These are phyloP conservation scores for Automeris io DNA, from an alignment of 2,888 invertebrate genomes.

Conservation along the genomic window DNA sequence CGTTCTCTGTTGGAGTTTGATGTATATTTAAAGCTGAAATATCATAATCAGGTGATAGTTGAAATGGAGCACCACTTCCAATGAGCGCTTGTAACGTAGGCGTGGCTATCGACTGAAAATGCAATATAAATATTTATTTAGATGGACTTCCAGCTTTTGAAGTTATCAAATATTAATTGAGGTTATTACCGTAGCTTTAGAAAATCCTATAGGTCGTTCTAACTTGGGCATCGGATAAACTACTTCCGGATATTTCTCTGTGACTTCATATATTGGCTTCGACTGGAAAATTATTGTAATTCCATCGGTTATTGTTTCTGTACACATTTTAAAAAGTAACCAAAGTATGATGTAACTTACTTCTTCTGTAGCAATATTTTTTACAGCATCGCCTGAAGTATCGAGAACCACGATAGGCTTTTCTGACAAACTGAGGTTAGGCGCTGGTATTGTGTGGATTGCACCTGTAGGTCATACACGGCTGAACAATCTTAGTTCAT, in stretches of 20 bases:
- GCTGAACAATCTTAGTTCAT: conserved; percentile 45
- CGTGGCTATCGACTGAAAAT: conserved; percentile 24
- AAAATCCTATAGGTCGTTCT: conserved; percentile 57
- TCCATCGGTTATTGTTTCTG: neutral
- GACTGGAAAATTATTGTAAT: too few relatives aligned
- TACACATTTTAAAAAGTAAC: neutral
- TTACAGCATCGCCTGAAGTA: conserved; percentile 21
- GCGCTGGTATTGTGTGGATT: conserved; percentile 91
- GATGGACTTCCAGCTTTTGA: too few relatives aligned
- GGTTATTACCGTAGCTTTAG: conserved; percentile 42
- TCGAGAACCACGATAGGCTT: conserved; percentile 76
- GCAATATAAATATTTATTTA: neutral
- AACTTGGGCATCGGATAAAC: conserved; percentile 46
- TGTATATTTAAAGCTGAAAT: conserved; percentile 58
- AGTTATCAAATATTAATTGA: neutral
- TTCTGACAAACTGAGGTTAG: conserved; percentile 84
- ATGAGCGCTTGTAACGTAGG: conserved; percentile 61
- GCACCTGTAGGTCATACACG: conserved; percentile 76
- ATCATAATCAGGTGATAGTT: conserved; percentile 59
- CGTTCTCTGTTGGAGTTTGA: conserved; percentile 44
- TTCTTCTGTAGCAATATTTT: conserved; percentile 28
- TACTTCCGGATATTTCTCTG: conserved; percentile 51
- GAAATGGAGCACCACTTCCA: conserved; percentile 54
- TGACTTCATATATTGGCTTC: conserved; percentile 56
- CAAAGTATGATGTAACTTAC: too few relatives aligned